Conservation (phyloP, 2,113 vertebrate genomes). For the Strix uralensis region DNA sequence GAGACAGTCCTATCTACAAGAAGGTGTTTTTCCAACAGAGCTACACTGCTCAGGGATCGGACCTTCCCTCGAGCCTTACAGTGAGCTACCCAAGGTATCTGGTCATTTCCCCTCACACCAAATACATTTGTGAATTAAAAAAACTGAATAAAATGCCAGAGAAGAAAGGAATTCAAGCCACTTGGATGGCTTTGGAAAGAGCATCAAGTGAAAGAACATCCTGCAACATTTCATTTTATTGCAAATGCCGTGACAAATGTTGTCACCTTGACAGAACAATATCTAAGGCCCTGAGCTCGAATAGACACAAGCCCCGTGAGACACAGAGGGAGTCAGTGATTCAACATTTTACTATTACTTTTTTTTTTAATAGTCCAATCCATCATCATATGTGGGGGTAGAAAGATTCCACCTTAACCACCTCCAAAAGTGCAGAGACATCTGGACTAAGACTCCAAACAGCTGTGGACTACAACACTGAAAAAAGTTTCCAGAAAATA, state of each 20-base stretch:
- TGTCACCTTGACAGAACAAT: background rate
- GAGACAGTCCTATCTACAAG: background rate
- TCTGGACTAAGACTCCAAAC: background rate
- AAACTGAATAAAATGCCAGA: background rate
- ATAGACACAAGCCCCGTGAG: background rate
- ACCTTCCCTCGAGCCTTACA: background rate
- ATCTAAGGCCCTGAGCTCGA: background rate
- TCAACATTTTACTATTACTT: background rate
- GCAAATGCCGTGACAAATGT: background rate
- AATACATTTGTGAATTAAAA: background rate
- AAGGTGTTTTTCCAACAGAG: background rate
- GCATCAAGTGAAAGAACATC: background rate
- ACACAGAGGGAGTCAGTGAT: background rate
- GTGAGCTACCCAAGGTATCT: background rate
- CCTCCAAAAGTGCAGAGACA: background rate
- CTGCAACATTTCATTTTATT: background rate
- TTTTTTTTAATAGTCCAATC: background rate
- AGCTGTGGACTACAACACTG: background rate
- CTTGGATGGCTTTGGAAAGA: background rate
- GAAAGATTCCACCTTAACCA: background rate
- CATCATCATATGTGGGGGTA: background rate
- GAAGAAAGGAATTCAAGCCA: background rate
- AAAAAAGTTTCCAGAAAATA: background rate
- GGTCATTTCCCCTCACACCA: background rate
- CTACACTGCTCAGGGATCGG: background rate